Percentiles rank a stretch among this genome's conserved stretches.
phyloP scores from a whole-genome alignment of 2,113 vertebrate species.

The Sapayoa aenigma region DNA sequence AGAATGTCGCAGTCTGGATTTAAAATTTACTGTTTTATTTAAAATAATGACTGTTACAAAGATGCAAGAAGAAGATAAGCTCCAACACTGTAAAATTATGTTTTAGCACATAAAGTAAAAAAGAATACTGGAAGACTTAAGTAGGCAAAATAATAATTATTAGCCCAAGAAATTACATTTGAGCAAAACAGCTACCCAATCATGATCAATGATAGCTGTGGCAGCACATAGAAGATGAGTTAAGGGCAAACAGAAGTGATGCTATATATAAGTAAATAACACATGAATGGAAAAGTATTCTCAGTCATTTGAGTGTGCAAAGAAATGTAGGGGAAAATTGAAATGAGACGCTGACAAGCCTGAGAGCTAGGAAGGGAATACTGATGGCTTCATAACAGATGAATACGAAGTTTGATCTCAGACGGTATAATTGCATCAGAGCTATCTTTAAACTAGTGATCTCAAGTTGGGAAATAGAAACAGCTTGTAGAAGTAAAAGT shows the following conservation, averaged over 20 bases:
- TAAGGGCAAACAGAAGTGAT: not conserved
- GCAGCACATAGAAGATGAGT: not conserved
- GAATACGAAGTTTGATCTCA: not conserved
- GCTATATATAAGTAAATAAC: not conserved
- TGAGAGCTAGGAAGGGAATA: not conserved
- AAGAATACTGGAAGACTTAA: not conserved
- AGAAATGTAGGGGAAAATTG: not conserved
- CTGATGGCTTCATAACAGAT: not conserved
- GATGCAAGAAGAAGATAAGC: not conserved
- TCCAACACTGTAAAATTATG: not conserved
- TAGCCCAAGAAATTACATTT: not conserved
- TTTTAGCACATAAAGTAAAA: not conserved
- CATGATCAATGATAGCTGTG: not conserved
- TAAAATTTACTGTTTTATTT: not conserved
- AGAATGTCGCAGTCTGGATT: not conserved
- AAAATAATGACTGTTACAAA: not conserved
- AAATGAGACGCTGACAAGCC: not conserved
- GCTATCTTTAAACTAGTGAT: constrained; percentile 24
- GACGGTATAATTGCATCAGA: not conserved
- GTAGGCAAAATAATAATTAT: not conserved
- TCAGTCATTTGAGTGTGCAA: not conserved
- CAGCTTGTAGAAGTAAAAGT: constrained; percentile 10
- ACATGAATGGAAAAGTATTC: not conserved
- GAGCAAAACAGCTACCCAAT: not conserved
- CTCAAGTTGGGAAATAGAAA: constrained; percentile 14